Percentiles rank a stretch among this genome's conserved stretches.
Conservation (phyloP, 2,113 vertebrate species). For the Phycodurus eques region DNA sequence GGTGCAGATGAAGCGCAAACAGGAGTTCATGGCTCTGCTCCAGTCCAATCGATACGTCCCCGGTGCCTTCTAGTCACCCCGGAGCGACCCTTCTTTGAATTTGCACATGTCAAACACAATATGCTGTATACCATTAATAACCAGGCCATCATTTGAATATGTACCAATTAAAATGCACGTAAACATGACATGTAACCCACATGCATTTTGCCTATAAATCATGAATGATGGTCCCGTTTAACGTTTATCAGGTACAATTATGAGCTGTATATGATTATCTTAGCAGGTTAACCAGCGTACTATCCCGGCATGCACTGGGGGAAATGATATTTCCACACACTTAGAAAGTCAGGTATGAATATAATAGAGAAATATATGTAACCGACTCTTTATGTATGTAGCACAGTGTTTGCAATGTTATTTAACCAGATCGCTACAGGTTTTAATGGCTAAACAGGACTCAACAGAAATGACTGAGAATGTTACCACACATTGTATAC, state of each 20-base stretch:
- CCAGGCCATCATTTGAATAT: constrained; percentile 26
- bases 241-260: constrained; percentile 2
- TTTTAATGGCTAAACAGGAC: constrained; percentile 42
- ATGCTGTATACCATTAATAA: constrained; percentile 46
- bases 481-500: constrained; percentile 15
- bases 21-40: constrained; percentile 66
- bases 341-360: not conserved
- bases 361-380: not conserved
- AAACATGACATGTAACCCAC: constrained; percentile 39
- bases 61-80: constrained; percentile 60
- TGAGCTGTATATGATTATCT: constrained; percentile 7
- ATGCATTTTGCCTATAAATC: constrained; percentile 44
- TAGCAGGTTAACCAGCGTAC: constrained; percentile 8
- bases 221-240: constrained; percentile 27
- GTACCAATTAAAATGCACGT: constrained; percentile 40
- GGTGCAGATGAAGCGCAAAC: constrained; percentile 64
- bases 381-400: constrained; percentile 5
- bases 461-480: constrained; percentile 27
- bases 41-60: constrained; percentile 67
- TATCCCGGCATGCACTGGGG: constrained; percentile 8
- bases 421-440: not conserved
- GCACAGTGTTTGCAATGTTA: not conserved
- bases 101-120: constrained; percentile 52
- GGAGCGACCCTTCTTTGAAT: constrained; percentile 38
- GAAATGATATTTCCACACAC: constrained; percentile 4